Evolutionary conservation across 2,797 vertebrate genomes (phyloP), one percentile per base, ranked within the genome.

Genomic region (Nothura maculosa): DNA sequence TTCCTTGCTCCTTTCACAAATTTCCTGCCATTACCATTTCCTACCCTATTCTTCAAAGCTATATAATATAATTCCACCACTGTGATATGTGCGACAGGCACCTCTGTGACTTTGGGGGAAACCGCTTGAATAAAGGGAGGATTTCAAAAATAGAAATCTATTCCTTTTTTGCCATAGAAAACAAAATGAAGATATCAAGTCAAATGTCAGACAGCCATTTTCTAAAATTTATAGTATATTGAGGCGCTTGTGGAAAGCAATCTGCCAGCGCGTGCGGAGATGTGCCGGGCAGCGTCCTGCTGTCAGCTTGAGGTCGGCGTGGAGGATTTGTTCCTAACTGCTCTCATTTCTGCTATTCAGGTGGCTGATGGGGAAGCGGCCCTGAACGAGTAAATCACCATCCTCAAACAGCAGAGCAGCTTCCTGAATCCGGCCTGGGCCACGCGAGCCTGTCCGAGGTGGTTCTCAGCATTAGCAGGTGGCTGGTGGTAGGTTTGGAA

Each of bases 301-400:
- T 90, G 38, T 66, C 72, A 67, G 36, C 79, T 69, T 70, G 67
- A 82, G 81, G 45, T 89, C 87, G 88, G 22, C 22, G 4, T 9
- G 11, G 78, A 75, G 81, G 50, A 82, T 81, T 90, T 93, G 68
- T 88, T 94, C 93, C 48, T 52, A 79, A 38, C 30, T 54, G 43
- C 34, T 81, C 63, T 88, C 3, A 12, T 72, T 86, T 87, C 47
- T 87, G 70, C 40, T 88, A 85, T 58, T 83, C 58, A 68, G 58
- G 30, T 81, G 27, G 62, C 42, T 62, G 57, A 77, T 63, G 36
- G 4, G 9, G 34, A 32, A 0, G 3, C 43, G 58, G 28, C 40
- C 12, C 10, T 7, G 16, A 79, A 57, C 42, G 60, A 72, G 83
- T 78, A 78, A 94, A 94, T 34, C 85, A 81, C 24, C 34, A 36